A percentile compares a stretch with the other conserved stretches of the same genome.
Evolutionary conservation across 2,888 invertebrate genomes (phyloP).

Genomic region (Halictus quadricinctus): DNA sequence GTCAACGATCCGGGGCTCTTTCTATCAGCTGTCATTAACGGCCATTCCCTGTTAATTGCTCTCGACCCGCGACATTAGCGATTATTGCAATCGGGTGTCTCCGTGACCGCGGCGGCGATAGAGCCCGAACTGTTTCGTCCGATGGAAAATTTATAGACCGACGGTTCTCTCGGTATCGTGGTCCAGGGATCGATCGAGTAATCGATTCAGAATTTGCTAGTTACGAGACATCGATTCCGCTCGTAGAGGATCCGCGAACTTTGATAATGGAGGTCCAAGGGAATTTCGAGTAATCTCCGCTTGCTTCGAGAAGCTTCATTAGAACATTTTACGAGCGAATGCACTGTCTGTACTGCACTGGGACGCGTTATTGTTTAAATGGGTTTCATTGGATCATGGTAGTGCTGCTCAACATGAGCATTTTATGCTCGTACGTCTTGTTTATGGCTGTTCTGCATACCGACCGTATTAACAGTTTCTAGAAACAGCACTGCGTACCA

Average conservation of each 20-base stretch:
- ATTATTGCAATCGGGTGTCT: not conserved
- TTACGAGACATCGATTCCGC: not conserved
- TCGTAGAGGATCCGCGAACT: not conserved
- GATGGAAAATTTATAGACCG: not conserved
- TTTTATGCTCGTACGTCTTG: not conserved
- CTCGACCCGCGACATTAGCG: not conserved
- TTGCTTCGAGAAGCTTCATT: not conserved
- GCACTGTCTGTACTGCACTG: not conserved
- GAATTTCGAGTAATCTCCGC: not conserved
- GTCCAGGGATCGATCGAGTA: not conserved
- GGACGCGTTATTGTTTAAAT: not conserved
- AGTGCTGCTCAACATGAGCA: not conserved
- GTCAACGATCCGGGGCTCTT: not conserved
- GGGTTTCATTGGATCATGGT: not conserved
- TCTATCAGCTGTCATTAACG: not conserved
- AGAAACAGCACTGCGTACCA: not conserved
- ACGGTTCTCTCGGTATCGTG: not conserved
- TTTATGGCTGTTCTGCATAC: not conserved
- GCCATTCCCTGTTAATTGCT: constrained; percentile 2
- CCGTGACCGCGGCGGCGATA: not conserved
- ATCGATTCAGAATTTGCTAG: constrained; percentile 7
- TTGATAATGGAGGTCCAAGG: constrained; percentile 4
- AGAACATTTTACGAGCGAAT: not conserved
- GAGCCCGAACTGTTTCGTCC: constrained; percentile 1
- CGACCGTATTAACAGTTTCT: not conserved